Conservation (phyloP, 2,888 invertebrate species). For the Smittia aterrima region DNA sequence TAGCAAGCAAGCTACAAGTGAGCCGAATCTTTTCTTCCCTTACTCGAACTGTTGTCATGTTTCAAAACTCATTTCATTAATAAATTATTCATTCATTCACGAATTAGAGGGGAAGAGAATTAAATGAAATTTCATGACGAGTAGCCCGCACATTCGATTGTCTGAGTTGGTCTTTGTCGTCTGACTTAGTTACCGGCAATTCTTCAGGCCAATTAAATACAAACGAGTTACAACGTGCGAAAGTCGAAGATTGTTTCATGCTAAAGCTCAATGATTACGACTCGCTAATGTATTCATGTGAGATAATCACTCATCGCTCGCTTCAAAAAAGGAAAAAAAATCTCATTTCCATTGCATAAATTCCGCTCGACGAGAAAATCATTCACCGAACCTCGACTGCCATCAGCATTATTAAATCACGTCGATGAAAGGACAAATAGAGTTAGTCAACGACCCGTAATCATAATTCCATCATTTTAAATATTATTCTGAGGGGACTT, state of each 20-base stretch:
- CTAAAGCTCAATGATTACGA: background rate
- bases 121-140: conserved; percentile 8
- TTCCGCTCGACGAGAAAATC: too few species aligned
- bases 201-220: background rate
- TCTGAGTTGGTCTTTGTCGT: too few species aligned
- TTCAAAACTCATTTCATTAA: background rate
- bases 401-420: too few species aligned
- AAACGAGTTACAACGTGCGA: background rate
- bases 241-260: background rate
- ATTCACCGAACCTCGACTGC: too few species aligned
- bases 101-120: conserved; percentile 18
- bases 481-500: background rate
- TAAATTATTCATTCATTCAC: conserved; percentile 17
- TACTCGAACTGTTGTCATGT: background rate
- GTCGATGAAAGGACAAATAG: background rate
- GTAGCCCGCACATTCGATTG: too few species aligned
- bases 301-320: too few species aligned
- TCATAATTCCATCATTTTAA: background rate
- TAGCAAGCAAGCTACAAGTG: background rate
- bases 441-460: background rate
- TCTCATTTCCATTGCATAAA: background rate
- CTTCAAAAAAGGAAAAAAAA: too few species aligned
- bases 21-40: background rate
- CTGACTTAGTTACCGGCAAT: too few species aligned
- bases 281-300: background rate